Evolutionary conservation across 2,113 vertebrate species (phyloP), one percentile per base, ranked within the genome.

Genomic region (Datnioides undecimradiatus): DNA sequence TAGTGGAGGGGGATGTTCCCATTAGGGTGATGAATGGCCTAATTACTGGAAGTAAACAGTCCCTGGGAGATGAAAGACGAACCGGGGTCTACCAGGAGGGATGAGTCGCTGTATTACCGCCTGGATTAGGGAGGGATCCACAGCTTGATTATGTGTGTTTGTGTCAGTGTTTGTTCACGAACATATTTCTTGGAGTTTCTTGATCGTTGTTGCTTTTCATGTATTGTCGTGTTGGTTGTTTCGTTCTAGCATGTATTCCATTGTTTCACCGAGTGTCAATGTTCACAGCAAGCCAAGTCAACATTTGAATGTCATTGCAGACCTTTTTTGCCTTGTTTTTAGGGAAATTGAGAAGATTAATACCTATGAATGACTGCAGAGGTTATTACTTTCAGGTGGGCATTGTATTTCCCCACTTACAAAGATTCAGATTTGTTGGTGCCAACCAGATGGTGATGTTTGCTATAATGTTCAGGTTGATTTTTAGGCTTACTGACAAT

Each of bases 21-120:
- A 94, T 94, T 93, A 92, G 88, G 81, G 78, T 93, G 92, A 94
- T 92, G 86, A 93, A 94, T 94, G 84, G 86, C 83, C 90, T 93
- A 94, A 94, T 94, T 93, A 94, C 88, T 76, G 72, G 72, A 82
- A 82, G 90, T 88, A 94, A 94, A 93, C 91, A 92, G 78, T 88
- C 84, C 79, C 90, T 83, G 67, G 72, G 76, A 90, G 88, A 93
- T 90, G 84, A 92, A 90, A 92, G 83, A 80, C 76, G 4, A 90
- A 90, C 83, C 34, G n/a, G 79, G 86, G 87, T 83, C 63, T 82
- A 87, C 76, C 55, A 76, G 78, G 76, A 91, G 83, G 84, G 67
- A 88, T 84, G 76, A 81, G 79, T 67, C 13, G 40, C 66, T 82
- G 84, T 83, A 76, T 64, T 91, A 81, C 74, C 67, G 85, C 40